phyloP scores from a whole-genome alignment of 1,140 invertebrate genomes.

The Lucilia cuprina region DNA sequence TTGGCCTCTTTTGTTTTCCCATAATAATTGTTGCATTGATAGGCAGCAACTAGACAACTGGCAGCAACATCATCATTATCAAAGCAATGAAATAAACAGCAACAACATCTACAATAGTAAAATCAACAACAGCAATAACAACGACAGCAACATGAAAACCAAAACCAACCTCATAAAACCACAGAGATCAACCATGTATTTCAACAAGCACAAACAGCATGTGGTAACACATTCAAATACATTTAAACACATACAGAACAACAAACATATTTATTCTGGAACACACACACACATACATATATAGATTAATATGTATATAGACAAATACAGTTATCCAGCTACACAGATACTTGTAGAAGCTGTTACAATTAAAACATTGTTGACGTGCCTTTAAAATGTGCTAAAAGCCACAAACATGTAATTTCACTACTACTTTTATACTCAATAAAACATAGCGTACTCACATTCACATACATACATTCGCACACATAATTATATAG shows the following conservation, averaged over 20 bases:
- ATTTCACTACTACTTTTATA: neutral
- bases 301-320: neutral
- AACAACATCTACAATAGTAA: neutral
- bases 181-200: conserved; percentile 17
- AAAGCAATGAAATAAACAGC: neutral
- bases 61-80: neutral
- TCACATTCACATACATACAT: neutral
- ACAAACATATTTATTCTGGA: neutral
- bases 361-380: conserved; percentile 3
- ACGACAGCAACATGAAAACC: conserved; percentile 1
- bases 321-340: no score
- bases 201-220: conserved; percentile 14
- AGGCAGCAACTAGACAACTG: neutral
- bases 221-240: neutral
- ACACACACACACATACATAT: neutral
- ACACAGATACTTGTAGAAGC: neutral
- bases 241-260: neutral
- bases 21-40: conserved; percentile 11
- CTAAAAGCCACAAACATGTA: conserved; percentile 17
- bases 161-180: conserved; percentile 10
- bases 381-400: neutral
- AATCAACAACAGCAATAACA: neutral
- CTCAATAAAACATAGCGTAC: neutral
- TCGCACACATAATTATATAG: neutral
- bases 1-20: neutral